phyloP scores from a whole-genome alignment of 1,140 invertebrate species.

The Microplitis mediator region DNA sequence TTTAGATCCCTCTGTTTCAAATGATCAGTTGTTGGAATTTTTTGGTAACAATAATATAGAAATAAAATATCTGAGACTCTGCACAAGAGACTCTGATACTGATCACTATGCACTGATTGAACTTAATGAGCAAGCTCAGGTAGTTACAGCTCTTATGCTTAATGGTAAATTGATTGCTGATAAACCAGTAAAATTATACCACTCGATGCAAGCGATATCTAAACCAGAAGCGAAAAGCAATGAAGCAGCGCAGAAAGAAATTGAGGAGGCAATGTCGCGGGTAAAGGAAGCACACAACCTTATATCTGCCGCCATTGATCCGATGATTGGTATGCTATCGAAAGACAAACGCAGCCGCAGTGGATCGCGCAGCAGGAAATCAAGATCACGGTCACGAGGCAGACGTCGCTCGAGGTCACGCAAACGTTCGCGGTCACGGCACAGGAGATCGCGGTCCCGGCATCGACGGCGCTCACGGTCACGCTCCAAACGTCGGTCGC shows the following conservation, averaged over 20 bases:
- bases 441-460: constrained; percentile 63
- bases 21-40: constrained; percentile 84
- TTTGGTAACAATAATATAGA: constrained; percentile 84
- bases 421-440: constrained; percentile 67
- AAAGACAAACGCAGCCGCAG: constrained; percentile 79
- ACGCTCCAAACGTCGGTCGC: constrained; percentile 58
- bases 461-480: constrained; percentile 58
- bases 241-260: constrained; percentile 92
- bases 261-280: constrained; percentile 95
- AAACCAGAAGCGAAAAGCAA: constrained; percentile 95
- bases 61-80: constrained; percentile 94
- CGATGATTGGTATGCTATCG: constrained; percentile 81
- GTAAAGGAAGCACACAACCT: constrained; percentile 94
- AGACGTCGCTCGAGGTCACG: constrained; percentile 62
- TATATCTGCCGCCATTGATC: constrained; percentile 91
- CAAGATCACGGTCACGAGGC: constrained; percentile 69
- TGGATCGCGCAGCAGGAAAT: constrained; percentile 65
- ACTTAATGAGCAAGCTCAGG: constrained; percentile 88
- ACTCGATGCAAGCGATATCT: constrained; percentile 87
- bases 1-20: constrained; percentile 68
- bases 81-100: constrained; percentile 79
- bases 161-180: constrained; percentile 71
- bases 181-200: constrained; percentile 73
- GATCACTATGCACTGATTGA: constrained; percentile 88
- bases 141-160: constrained; percentile 85